A percentile compares a stretch with the other conserved stretches of the same genome.
Evolutionary conservation across 2,797 vertebrate species (phyloP).

Genomic region (Tokudaia muenninki): DNA sequence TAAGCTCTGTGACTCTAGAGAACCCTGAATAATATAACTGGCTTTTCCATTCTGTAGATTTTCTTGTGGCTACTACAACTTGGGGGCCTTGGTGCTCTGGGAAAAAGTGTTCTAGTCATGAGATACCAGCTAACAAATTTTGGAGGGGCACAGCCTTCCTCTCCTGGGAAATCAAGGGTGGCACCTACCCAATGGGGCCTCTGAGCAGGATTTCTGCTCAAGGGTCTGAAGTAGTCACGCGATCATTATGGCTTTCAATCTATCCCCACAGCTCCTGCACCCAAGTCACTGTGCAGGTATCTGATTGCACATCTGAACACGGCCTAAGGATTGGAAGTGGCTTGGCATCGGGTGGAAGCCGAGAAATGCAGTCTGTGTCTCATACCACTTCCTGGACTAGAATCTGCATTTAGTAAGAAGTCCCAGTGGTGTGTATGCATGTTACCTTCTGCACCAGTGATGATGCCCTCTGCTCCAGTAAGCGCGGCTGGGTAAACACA

Average conservation of each 20-base stretch:
- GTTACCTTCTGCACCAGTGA: neutral
- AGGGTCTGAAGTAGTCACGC: neutral
- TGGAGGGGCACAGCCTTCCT: neutral
- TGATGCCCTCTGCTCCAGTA: neutral
- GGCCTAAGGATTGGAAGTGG: neutral
- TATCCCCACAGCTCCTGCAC: neutral
- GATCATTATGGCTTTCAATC: neutral
- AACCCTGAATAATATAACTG: neutral
- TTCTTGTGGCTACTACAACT: neutral
- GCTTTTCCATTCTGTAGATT: neutral
- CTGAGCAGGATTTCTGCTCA: neutral
- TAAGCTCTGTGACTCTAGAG: too few species aligned
- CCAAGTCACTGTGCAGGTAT: neutral
- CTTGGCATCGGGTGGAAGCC: neutral
- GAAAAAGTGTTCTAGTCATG: neutral
- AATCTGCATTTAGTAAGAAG: neutral
- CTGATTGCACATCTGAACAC: neutral
- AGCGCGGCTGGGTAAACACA: fast-evolving
- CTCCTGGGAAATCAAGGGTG: neutral
- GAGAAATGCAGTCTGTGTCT: neutral
- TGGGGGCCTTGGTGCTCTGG: neutral
- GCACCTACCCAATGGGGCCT: neutral
- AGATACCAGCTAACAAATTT: neutral
- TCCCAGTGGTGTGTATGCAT: too few species aligned
- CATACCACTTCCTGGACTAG: neutral